Evolutionary conservation across 2,797 vertebrate genomes (phyloP).

Genomic region (Poeciliopsis turneri): DNA sequence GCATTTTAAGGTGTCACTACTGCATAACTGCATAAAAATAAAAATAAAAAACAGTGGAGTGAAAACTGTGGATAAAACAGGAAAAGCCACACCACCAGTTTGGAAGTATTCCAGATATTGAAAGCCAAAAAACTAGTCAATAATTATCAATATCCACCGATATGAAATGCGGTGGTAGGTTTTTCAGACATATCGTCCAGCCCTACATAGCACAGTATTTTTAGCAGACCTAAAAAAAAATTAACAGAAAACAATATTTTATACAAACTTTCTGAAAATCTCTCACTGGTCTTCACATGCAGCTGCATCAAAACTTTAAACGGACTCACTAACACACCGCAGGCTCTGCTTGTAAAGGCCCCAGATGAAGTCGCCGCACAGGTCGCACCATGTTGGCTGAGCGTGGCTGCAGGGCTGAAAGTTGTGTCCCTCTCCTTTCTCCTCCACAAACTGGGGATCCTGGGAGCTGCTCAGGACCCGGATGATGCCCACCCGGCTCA

Average conservation of each 20-base stretch:
- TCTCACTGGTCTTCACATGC: slow-evolving; percentile 14
- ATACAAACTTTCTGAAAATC: not conserved
- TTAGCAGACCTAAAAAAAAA: not conserved
- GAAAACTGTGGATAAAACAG: too few species aligned
- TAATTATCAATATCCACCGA: too few species aligned
- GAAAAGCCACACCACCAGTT: too few species aligned
- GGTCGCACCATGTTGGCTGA: slow-evolving; percentile 95
- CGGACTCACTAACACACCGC: slow-evolving; percentile 93
- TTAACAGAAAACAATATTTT: not conserved
- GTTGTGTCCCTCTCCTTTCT: slow-evolving; percentile 87
- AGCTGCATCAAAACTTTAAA: slow-evolving; percentile 8
- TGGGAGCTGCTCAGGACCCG: slow-evolving; percentile 71
- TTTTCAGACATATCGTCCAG: too few species aligned
- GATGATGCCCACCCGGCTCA: slow-evolving; percentile 74
- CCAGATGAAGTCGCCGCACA: slow-evolving; percentile 98
- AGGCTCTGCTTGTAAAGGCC: slow-evolving; percentile 94
- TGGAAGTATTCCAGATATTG: too few species aligned
- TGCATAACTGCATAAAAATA: too few species aligned
- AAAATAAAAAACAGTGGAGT: too few species aligned
- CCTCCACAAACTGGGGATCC: slow-evolving; percentile 72
- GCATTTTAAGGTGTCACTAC: too few species aligned
- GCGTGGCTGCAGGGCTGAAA: slow-evolving; percentile 91
- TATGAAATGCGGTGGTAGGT: too few species aligned
- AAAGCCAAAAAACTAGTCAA: too few species aligned
- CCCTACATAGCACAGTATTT: not conserved